Base-by-base conservation (phyloP, 2,113 vertebrate genomes). In the Aptenodytes patagonicus region DNA sequence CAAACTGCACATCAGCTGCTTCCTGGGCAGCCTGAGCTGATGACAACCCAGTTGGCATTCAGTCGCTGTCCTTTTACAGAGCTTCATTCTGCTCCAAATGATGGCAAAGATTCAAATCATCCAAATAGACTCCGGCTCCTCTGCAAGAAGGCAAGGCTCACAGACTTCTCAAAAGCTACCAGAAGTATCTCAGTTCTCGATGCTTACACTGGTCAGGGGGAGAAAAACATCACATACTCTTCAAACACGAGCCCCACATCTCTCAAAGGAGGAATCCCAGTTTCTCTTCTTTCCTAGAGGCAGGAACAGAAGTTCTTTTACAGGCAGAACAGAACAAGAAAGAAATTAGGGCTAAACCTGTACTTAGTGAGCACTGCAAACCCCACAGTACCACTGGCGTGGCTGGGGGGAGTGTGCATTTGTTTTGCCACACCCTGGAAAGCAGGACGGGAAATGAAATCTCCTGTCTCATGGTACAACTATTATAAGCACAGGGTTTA, bases 61-160 rank as follows among this genome's bases (percentile, higher is more conserved):
- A 42, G 40, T 79, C 42, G 2, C 93, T 21, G 65, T 92, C 94
- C 86, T 76, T 93, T 91, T 38, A 95, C 89, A 95, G 97, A 87
- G 89, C 91, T 77, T 31, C 93, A 83, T 92, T 95, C 97, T 95
- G 93, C 97, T 97, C 81, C 87, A 69, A 69, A 79, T 31, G 94
- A 91, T 89, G 93, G 94, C 96, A 91, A 19, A 47, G 81, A 11
- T 38, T 95, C 95, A 92, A 92, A 84, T 40, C 69, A n/a, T 38
- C 69, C 92, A 52, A 44, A 65, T 1, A 77, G 88, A n/a, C 71
- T 82, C 69, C 0, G 1, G 68, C 65, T 84, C 47, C 87, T 93
- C 90, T 44, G 82, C 68, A 47, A 66, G 70, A 75, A 62, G 83
- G 71, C 70, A 32, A 68, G 46, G 88, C 75, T 94, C 42, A 10